Evolutionary conservation across 35 echinoderm and acorn worm species (phyloP), one percentile per base, ranked within the genome.

Genomic region (Strongylocentrotus purpuratus): DNA sequence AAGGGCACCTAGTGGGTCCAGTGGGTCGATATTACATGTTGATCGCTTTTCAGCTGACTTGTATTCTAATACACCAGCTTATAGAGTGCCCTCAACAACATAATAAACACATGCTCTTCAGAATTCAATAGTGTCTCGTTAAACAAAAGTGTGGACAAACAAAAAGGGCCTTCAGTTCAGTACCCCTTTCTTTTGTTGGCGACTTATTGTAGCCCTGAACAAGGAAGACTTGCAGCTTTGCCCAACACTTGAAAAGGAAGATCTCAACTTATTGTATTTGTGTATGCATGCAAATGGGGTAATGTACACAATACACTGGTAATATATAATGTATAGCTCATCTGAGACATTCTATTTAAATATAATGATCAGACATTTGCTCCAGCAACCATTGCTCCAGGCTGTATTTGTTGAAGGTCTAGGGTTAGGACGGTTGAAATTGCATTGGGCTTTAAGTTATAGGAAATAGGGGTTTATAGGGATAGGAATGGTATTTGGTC

Each of bases 81-180:
- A 33, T 78, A 94, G 32, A 28, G 50, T 25, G 28, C 20, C 50
- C 31, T 48, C 32, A 58, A 48, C 32, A 58, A 48, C 46, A 91
- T 48, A 94, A 94, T 33, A 94, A 33, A 33, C 45, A 48, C 87
- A 33, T 95, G 46, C n/a, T 91, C 92, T 60, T 58, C 47, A 60
- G n/a, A 17, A 94, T 33, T 94, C 32, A 70, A 70, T 61, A 65
- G 92, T 61, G 92, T 65, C 48, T 41, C 70, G 12, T 46, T 94
- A 94, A 94, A 94, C 65, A 78, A 78, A 78, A 78, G 65, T 22
- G 20, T 78, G 18, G 25, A 78, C 65, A 28, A 78, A 78, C 22
- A 78, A 78, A n/a, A 78, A 18, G 22, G 65, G 25, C 65, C 65
- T 78, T 78, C 65, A 78, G 65, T 28, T 22, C 20, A 78, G 65